Base-by-base conservation (phyloP, 2,888 invertebrate genomes). In the Andricus quercusramuli region DNA sequence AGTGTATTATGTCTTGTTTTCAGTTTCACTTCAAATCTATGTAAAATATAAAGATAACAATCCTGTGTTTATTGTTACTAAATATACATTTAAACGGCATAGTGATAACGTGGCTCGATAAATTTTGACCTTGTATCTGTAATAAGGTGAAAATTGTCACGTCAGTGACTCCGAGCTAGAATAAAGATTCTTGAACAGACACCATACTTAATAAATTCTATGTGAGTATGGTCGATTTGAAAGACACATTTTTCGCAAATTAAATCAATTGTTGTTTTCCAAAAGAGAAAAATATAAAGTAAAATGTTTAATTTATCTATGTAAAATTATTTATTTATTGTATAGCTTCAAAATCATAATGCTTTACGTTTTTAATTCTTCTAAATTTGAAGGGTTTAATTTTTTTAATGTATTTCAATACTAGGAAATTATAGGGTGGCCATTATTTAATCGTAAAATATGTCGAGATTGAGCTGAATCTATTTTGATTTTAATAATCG, bases 171-270 rank as follows among this genome's bases (percentile, higher is more conserved):
- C 79, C 83, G 91, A 91, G 91, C 91, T 68, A 91, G 80, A 91
- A 47, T 20, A 88, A 90, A 85, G 2, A 76, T 64, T 86, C 91
- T 91, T 87, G 86, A 90, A 89, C 90, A 91, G 91, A 91, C 91
- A 91, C 90, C 91, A 89, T 90, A 85, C 86, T 87, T 84, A 85
- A 79, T 81, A 32, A 37, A 47, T 25, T n/a, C 22, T 29, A 83
- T 82, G 82, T 83, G 80, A 80, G 85, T 84, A 89, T 89, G 91
- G 86, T 91, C 91, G 87, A 88, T 86, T 90, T 89, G 86, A 85
- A 88, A 91, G 91, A 86, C 82, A 91, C 90, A 91, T 29, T 68
- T 44, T 22, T 62, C 20, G 25, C 77, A 29, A 81, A 80, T 56
- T 56, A n/a, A 56, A 56, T 9, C n/a, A 9, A n/a, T 9, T 20